Base-by-base conservation (phyloP, 2,888 invertebrate genomes). In the Galerucella pusilla region DNA sequence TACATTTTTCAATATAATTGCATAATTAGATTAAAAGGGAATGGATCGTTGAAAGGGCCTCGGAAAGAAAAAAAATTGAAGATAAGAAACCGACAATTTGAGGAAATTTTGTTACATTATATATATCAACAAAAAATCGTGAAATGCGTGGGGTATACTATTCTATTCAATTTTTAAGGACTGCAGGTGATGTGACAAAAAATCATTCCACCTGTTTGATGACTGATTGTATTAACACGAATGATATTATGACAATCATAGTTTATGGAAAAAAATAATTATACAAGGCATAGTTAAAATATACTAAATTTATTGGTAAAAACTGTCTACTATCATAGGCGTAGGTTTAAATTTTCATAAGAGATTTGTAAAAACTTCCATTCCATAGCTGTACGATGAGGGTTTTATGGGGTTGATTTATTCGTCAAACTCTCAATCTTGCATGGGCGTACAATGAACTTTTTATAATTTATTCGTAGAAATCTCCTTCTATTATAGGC, bases 81-180 rank as follows among this genome's bases (percentile, higher is more conserved):
- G 57, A n/a, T 57, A 57, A 57, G 1, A n/a, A n/a, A 57, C 57
- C 57, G 57, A 60, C 28, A 60, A 60, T 28, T 60, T 28, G 20
- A 20, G 60, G 28, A 60, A 60, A 25, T 60, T 28, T 12, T 20
- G 28, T 28, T 25, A 60, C 12, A 60, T 28, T 49, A 49, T 49
- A 14, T 49, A 46, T 14, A 4, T 46, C 11, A 49, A 49, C 6
- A 61, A 61, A 61, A 61, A 61, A 61, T 35, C 6, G 5, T 35
- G 35, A 61, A 61, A 61, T 35, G 61, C 35, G 61, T 61, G 61
- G 61, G 61, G 61, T 35, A 12, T n/a, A 60, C 10, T 60, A 25
- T 11, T n/a, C 16, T 60, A 60, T 60, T 20, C 59, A 7, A 61
- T 61, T 35, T 28, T 61, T 35, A 61, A 61, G n/a, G 9, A 20